Percentiles rank a stretch among this genome's conserved stretches.
These are phyloP conservation scores for Dryobotodes eremita DNA, from an alignment of 2,888 invertebrate genomes.

Conservation along the genomic window DNA sequence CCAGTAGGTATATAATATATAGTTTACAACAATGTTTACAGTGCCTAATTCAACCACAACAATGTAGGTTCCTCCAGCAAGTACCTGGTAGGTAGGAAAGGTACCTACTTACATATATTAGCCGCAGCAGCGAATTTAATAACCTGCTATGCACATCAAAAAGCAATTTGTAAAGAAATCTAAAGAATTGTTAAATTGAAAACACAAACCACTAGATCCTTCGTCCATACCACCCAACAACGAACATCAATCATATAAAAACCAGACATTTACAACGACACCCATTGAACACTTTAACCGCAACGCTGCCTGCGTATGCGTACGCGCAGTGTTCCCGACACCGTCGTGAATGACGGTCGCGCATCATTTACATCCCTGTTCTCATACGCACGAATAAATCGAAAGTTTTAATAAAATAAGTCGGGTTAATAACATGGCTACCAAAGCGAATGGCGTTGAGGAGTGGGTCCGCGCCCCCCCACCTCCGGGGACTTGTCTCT, in stretches of 20 bases:
- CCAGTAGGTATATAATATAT: too few relatives aligned
- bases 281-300: slow-evolving; percentile 42
- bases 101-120: not conserved
- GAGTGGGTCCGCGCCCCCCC: slow-evolving; percentile 86
- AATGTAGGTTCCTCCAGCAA: not conserved
- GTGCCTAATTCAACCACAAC: not conserved
- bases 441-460: slow-evolving; percentile 83
- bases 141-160: not conserved
- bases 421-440: slow-evolving; percentile 71
- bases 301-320: slow-evolving; percentile 73
- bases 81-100: not conserved
- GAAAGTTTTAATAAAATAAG: slow-evolving; percentile 5
- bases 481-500: slow-evolving; percentile 73
- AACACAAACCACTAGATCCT: not conserved
- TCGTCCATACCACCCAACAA: not conserved
- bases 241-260: slow-evolving; percentile 45
- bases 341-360: slow-evolving; percentile 71
- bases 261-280: slow-evolving; percentile 34
- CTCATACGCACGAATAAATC: slow-evolving; percentile 19
- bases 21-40: not conserved
- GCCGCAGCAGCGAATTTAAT: not conserved
- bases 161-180: not conserved
- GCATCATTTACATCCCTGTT: slow-evolving; percentile 23
- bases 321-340: slow-evolving; percentile 73
- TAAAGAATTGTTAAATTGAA: not conserved